Conservation (phyloP, 2,113 vertebrate genomes). For the Chaetops frenatus region DNA sequence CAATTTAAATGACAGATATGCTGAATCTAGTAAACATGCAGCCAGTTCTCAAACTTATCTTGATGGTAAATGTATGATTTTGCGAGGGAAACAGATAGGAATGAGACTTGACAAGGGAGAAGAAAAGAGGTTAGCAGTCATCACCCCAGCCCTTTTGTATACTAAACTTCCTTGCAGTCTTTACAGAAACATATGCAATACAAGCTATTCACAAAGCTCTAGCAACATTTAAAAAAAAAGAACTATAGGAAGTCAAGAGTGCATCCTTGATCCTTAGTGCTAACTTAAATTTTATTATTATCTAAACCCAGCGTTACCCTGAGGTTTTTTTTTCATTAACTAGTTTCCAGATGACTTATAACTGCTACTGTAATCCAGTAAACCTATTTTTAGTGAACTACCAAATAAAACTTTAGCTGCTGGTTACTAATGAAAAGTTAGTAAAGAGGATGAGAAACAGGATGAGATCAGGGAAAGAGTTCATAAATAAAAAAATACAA, state of each 20-base stretch:
- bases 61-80: neutral
- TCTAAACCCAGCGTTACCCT: neutral
- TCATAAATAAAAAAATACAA: neutral
- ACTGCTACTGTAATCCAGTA: neutral
- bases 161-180: neutral
- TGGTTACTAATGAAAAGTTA: neutral
- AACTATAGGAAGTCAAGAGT: neutral
- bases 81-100: constrained; percentile 26
- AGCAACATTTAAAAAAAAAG: neutral
- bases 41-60: neutral
- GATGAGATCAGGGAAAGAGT: neutral
- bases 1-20: neutral
- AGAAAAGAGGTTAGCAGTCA: neutral
- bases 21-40: neutral
- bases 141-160: neutral
- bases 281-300: neutral
- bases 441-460: neutral
- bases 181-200: neutral
- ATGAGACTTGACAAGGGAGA: neutral
- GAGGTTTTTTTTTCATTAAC: neutral
- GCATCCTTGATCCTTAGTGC: neutral
- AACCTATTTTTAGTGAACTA: neutral
- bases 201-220: neutral
- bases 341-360: neutral
- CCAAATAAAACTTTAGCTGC: neutral